Percentiles rank a stretch among this genome's conserved stretches.
phyloP scores from a whole-genome alignment of 2,888 invertebrate species.

The Eupeodes latifasciatus region DNA sequence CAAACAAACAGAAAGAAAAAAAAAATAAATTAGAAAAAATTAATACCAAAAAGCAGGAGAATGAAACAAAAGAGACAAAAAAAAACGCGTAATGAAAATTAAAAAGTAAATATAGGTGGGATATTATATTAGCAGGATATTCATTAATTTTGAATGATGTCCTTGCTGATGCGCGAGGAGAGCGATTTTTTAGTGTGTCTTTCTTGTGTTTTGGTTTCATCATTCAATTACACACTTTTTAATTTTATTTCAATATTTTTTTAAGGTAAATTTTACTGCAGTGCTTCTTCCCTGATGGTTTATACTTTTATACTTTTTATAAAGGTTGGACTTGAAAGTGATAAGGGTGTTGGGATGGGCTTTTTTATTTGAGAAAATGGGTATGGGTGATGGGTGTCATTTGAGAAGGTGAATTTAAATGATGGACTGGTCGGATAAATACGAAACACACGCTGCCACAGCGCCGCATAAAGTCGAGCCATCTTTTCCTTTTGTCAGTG shows the following conservation, averaged over 20 bases:
- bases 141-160: constrained; percentile 73
- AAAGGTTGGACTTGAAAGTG: constrained; percentile 50
- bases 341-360: constrained; percentile 60
- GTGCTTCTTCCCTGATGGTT: not conserved
- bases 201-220: constrained; percentile 64
- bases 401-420: constrained; percentile 56
- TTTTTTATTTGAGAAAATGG: not conserved
- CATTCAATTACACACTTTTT: constrained; percentile 68
- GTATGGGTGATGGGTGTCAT: constrained; percentile 42
- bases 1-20: constrained; percentile 47
- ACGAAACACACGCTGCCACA: not conserved
- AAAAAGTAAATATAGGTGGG: constrained; percentile 76
- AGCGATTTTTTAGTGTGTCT: constrained; percentile 25
- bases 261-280: not conserved
- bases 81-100: constrained; percentile 69
- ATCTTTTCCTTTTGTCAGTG: constrained; percentile 13
- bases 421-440: constrained; percentile 43
- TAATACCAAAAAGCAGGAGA: constrained; percentile 34
- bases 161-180: constrained; percentile 40
- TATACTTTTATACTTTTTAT: constrained; percentile 1
- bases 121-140: constrained; percentile 73
- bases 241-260: not conserved
- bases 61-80: constrained; percentile 38
- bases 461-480: not conserved
- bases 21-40: constrained; percentile 66